Evolutionary conservation across 2,888 invertebrate genomes (phyloP).

Genomic region (Drosophila ustulata): DNA sequence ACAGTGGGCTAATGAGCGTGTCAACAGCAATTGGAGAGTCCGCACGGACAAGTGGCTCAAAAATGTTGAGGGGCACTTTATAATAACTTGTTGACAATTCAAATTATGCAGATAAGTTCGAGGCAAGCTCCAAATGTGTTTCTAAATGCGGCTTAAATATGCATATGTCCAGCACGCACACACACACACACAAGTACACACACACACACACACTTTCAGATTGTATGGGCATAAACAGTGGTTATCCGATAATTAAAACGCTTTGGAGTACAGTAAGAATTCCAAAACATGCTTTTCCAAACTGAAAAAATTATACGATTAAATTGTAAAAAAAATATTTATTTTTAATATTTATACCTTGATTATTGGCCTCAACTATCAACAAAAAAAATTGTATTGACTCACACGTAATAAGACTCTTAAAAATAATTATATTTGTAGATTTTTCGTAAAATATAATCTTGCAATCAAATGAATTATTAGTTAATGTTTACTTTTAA

Average conservation of each 20-base stretch:
- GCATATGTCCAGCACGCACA: conserved; percentile 34
- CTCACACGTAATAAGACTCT: too few species aligned
- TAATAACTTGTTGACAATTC: conserved; percentile 66
- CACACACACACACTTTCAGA: neutral
- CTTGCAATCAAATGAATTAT: too few species aligned
- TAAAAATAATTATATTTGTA: too few species aligned
- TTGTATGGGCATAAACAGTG: conserved; percentile 4
- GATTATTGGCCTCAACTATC: too few species aligned
- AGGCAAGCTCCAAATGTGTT: conserved; percentile 33
- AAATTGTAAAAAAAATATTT: too few species aligned
- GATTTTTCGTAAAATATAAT: too few species aligned
- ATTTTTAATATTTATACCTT: too few species aligned
- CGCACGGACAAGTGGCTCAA: conserved; percentile 24
- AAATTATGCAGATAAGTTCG: conserved; percentile 60
- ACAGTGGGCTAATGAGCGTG: conserved; percentile 39
- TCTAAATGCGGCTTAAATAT: conserved; percentile 31
- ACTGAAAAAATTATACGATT: too few species aligned
- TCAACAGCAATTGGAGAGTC: conserved; percentile 27
- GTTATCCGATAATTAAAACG: neutral
- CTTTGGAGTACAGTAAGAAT: too few species aligned
- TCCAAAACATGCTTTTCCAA: too few species aligned
- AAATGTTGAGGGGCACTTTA: conserved; percentile 39
- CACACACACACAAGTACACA: neutral
- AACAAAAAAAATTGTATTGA: too few species aligned
- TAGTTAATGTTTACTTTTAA: too few species aligned